A percentile compares a stretch with the other conserved stretches of the same genome.
Evolutionary conservation across 2,113 vertebrate species (phyloP).

Genomic region (Perca fluviatilis): DNA sequence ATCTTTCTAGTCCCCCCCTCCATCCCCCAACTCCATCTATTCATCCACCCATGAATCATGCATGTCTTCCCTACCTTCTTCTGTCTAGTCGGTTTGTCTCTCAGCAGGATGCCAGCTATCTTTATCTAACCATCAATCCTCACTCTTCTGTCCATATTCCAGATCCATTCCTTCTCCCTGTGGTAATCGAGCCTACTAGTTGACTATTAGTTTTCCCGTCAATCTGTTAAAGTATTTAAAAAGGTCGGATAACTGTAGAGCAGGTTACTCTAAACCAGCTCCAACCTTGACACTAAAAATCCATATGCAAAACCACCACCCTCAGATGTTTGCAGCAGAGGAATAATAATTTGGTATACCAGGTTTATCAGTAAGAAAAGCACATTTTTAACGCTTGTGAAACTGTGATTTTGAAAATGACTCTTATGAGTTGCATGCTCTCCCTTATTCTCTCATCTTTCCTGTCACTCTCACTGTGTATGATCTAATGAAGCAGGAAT

Average conservation of each 20-base stretch:
- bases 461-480: slow-evolving; percentile 34
- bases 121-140: slow-evolving; percentile 48
- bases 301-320: not conserved
- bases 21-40: not conserved
- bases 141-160: slow-evolving; percentile 5
- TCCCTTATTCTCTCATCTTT: slow-evolving; percentile 31
- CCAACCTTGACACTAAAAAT: not conserved
- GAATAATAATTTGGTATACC: slow-evolving; percentile 14
- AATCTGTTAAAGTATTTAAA: slow-evolving; percentile 42
- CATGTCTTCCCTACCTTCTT: slow-evolving; percentile 31
- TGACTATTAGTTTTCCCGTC: slow-evolving; percentile 4
- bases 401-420: slow-evolving; percentile 8
- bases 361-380: slow-evolving; percentile 13
- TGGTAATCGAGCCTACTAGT: not conserved
- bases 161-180: slow-evolving; percentile 34
- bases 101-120: slow-evolving; percentile 45
- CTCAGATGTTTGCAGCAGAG: slow-evolving; percentile 12
- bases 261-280: slow-evolving; percentile 21
- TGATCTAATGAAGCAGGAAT: slow-evolving; percentile 58
- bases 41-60: slow-evolving; percentile 45
- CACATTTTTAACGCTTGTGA: slow-evolving; percentile 26
- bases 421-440: slow-evolving; percentile 4
- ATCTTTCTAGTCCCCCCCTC: slow-evolving; percentile 10
- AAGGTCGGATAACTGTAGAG: slow-evolving; percentile 17
- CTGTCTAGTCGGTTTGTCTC: slow-evolving; percentile 45